These are phyloP conservation scores for Nibea albiflora DNA, from an alignment of 2,113 vertebrate genomes.

Conservation along the genomic window DNA sequence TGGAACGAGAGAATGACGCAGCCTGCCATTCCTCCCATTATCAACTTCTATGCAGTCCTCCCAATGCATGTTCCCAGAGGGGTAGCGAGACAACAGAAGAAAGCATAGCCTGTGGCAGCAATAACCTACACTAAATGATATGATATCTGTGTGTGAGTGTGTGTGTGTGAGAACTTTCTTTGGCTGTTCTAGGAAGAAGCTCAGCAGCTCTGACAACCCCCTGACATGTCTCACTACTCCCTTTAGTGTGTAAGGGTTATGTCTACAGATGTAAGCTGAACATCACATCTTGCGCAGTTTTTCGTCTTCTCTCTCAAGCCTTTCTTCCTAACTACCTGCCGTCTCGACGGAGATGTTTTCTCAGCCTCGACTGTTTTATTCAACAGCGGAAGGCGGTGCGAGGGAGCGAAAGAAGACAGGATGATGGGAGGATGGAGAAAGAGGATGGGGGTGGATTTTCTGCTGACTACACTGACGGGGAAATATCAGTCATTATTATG, in stretches of 20 bases:
- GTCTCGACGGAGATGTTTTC: conserved; percentile 49
- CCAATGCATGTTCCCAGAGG: conserved; percentile 41
- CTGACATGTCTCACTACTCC: conserved; percentile 32
- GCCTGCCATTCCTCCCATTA: conserved; percentile 13
- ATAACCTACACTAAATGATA: conserved; percentile 44
- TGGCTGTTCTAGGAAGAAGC: conserved; percentile 20
- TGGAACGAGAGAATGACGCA: conserved; percentile 63
- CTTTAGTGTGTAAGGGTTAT: conserved; percentile 44
- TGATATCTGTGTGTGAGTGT: conserved; percentile 17
- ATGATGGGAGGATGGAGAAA: neutral
- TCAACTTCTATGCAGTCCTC: conserved; percentile 32
- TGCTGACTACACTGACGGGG: conserved; percentile 21
- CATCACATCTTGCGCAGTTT: conserved; percentile 37
- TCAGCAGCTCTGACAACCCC: conserved; percentile 42
- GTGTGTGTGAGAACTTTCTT: conserved; percentile 8
- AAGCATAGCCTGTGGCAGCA: conserved; percentile 55
- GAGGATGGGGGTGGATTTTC: conserved; percentile 5
- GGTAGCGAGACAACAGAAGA: conserved; percentile 39
- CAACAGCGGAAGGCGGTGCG: conserved; percentile 24
- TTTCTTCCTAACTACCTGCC: conserved; percentile 14
- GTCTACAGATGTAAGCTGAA: conserved; percentile 63
- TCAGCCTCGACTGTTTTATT: conserved; percentile 56
- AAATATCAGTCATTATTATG: conserved; percentile 29
- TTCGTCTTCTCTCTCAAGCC: neutral
- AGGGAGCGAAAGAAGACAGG: conserved; percentile 1